Percentiles rank a stretch among this genome's conserved stretches.
Conservation (phyloP, 2,888 invertebrate species). For the Calameuta filiformis region DNA sequence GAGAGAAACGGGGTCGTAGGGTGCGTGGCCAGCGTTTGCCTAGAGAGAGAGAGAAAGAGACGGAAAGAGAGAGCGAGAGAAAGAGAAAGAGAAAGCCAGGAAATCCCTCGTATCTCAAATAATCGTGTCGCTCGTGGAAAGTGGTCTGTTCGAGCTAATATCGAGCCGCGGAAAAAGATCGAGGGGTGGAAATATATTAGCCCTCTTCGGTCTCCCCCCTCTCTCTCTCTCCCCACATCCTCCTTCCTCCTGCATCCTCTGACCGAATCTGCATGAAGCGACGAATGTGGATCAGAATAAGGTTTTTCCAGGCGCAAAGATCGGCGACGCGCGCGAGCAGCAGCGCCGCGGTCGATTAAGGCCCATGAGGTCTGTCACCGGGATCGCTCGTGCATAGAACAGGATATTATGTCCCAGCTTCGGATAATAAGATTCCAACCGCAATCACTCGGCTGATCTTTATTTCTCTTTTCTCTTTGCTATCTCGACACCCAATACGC, state of each 20-base stretch:
- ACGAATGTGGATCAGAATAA: neutral
- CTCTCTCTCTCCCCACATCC: neutral
- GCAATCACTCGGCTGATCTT: conserved; percentile 47
- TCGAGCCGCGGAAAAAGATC: conserved; percentile 31
- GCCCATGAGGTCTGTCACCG: conserved; percentile 42
- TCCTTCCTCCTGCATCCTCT: neutral
- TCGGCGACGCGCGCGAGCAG: conserved; percentile 3
- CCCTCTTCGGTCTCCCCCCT: conserved; percentile 21
- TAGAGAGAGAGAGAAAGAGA: neutral
- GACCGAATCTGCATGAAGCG: neutral
- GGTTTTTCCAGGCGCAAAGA: neutral
- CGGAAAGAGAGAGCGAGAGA: conserved; percentile 18
- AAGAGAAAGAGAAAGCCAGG: neutral
- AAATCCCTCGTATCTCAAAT: conserved; percentile 12
- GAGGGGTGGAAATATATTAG: conserved; percentile 30
- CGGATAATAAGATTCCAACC: conserved; percentile 54
- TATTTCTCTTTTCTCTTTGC: conserved; percentile 20
- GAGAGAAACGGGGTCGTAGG: neutral
- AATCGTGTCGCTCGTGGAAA: conserved; percentile 46
- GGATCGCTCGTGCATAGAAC: conserved; percentile 59
- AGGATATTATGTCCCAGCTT: conserved; percentile 54
- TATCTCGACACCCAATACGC: neutral
- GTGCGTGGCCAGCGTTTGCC: neutral
- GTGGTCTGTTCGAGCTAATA: conserved; percentile 47
- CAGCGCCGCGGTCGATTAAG: conserved; percentile 44